Conservation (phyloP, 2,113 vertebrate species). For the Campylorhamphus procurvoides region DNA sequence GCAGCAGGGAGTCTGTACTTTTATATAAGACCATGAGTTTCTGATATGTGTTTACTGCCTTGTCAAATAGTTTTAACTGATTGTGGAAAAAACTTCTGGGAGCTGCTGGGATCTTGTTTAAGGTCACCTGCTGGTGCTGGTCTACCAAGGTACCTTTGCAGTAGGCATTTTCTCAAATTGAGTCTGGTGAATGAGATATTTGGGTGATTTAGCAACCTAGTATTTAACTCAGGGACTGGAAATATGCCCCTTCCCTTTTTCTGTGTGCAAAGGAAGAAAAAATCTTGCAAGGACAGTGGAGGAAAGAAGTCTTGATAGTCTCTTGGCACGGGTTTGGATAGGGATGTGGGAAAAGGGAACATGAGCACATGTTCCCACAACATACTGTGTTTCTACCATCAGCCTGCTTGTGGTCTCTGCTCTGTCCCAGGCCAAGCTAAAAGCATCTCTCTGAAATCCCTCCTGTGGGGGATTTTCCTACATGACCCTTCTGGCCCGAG, state of each 20-base stretch:
- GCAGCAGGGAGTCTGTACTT: background rate
- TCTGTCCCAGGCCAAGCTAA: background rate
- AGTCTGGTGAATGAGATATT: background rate
- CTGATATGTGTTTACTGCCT: background rate
- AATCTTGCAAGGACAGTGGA: background rate
- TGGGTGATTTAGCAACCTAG: background rate
- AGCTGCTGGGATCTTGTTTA: background rate
- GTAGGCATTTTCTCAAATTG: background rate
- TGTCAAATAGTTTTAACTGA: background rate
- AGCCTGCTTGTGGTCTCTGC: background rate
- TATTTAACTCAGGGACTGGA: background rate
- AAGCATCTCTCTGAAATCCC: background rate
- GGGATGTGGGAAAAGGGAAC: background rate
- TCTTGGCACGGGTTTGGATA: background rate
- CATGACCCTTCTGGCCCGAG: background rate
- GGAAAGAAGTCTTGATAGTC: background rate
- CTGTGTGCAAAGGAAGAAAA: background rate
- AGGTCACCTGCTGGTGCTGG: background rate
- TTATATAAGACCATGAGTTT: background rate
- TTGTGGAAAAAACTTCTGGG: background rate
- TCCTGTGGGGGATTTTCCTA: background rate
- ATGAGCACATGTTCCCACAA: background rate
- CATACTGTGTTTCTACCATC: background rate
- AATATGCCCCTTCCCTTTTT: background rate
- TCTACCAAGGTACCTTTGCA: background rate